Base-by-base conservation (phyloP, 2,797 vertebrate species). In the Pseudochromis fuscus region DNA sequence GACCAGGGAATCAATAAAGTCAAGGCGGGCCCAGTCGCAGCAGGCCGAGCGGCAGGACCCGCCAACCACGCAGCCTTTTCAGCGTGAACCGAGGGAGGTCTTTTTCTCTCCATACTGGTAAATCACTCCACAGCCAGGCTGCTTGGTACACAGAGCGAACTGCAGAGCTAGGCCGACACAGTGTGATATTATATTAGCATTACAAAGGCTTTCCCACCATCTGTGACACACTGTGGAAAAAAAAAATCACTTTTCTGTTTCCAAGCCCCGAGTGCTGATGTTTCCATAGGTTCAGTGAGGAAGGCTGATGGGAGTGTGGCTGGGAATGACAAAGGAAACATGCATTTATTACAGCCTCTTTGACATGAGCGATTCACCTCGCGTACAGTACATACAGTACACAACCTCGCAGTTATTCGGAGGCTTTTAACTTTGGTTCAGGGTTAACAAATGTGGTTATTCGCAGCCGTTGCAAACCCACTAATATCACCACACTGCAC, bases 151-250 rank as follows among this genome's bases (percentile, higher is more conserved):
- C 86, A 90, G 77, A 88, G 88, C 68, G 71, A 84, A 85, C 82
- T 84, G 89, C 91, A 87, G 90, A 90, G 92, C 90, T 87, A 75
- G 88, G 82, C 88, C 84, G 87, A 91, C 93, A 91, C 92, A 92
- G 92, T 94, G 92, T 94, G 93, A 94, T 94, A 93, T 94, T 91
- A 90, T 91, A 94, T 95, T 95, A 93, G 91, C 94, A 94, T 94
- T 92, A 95, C 93, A 94, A 94, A 94, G 93, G 92, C 89, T 92
- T 93, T 92, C 92, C 91, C 89, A 91, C 93, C 93, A 92, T 94
- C 94, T 92, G 93, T 93, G 93, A 94, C 90, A 93, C 79, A 77
- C 86, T 79, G 81, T 69, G 78, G 75, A 67, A 79, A 86, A 75
- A 80, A 76, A 87, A 90, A 84, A 90, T 87, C 86, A 87, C 89